Base-by-base conservation (phyloP, 2,113 vertebrate genomes). In the Pogonocichla stellata region DNA sequence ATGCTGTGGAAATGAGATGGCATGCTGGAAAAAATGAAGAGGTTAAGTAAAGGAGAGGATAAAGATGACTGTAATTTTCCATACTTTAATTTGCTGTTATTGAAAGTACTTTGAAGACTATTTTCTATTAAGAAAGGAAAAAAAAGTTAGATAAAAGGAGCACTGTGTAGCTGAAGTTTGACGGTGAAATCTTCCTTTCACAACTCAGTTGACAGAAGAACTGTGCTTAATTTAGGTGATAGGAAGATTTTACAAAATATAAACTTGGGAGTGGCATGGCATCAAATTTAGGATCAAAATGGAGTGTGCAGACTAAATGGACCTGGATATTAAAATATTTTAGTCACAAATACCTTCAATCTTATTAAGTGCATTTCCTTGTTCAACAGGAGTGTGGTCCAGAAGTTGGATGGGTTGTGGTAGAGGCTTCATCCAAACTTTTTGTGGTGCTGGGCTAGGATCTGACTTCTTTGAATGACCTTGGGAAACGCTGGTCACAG, bases 321-420 rank as follows among this genome's bases (percentile, higher is more conserved):
- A 54, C 24, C 53, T 70, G 5, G 7, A 29, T 40, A 40, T 4
- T 26, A 45, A 70, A 83, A 33, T 1, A 45, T 26, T 79, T 61
- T 48, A 22, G 12, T 54, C 4, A 20, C 4, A 48, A 17, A 29
- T 80, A 40, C 45, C 25, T 42, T 6, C 6, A 60, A 4, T 65
- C 87, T 56, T 54, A 36, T 48, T 9, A 50, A 56, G 33, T 36
- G 16, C 3, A 14, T 56, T 38, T 74, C 9, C 2, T 24, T 60
- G 15, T 38, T 65, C 2, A 4, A 36, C 3, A 38, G 17, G 45
- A 58, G 13, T 1, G 1, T 16, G 1, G 20, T 40, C 24, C 33
- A 29, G 40, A 83, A 70, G 3, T 9, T 65, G 10, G 11, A 12
- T 3, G 2, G 20, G 4, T 70, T 50, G 22, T 19, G 4, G 7